phyloP scores from a whole-genome alignment of 1,140 invertebrate species.

The Solenopsis fugax region DNA sequence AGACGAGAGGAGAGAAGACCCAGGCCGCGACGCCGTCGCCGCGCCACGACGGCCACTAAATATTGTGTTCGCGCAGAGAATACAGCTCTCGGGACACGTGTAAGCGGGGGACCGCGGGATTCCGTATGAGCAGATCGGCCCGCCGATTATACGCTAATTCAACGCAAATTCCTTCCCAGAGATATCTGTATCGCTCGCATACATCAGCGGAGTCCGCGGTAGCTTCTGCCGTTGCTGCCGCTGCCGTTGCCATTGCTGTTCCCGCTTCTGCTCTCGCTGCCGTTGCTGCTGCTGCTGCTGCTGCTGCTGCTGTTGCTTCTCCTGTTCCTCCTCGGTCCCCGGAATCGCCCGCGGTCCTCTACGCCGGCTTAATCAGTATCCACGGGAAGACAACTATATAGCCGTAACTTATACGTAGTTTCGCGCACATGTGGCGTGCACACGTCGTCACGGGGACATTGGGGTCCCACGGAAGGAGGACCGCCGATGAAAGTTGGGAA shows the following conservation, averaged over 20 bases:
- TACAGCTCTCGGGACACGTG: slow-evolving; percentile 85
- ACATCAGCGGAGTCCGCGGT: slow-evolving; percentile 80
- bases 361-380: slow-evolving; percentile 76
- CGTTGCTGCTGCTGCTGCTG: slow-evolving; percentile 38
- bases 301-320: not conserved
- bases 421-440: slow-evolving; percentile 64
- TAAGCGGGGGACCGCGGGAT: slow-evolving; percentile 84
- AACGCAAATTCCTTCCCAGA: slow-evolving; percentile 85
- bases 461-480: slow-evolving; percentile 53
- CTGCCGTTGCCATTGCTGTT: slow-evolving; percentile 47
- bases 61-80: slow-evolving; percentile 84
- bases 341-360: slow-evolving; percentile 39
- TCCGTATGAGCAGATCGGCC: slow-evolving; percentile 85
- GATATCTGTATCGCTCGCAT: slow-evolving; percentile 86
- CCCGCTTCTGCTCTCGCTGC: not conserved
- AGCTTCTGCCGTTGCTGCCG: slow-evolving; percentile 69
- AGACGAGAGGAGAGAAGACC: slow-evolving; percentile 64
- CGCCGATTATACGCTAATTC: slow-evolving; percentile 86
- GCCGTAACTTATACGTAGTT: slow-evolving; percentile 69
- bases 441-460: slow-evolving; percentile 38
- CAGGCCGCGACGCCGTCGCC: slow-evolving; percentile 51
- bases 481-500: not conserved
- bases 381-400: slow-evolving; percentile 77
- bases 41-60: slow-evolving; percentile 79
- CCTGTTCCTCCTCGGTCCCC: slow-evolving; percentile 14